phyloP scores from a whole-genome alignment of 2,888 invertebrate genomes.

The Cordilura impudica region DNA sequence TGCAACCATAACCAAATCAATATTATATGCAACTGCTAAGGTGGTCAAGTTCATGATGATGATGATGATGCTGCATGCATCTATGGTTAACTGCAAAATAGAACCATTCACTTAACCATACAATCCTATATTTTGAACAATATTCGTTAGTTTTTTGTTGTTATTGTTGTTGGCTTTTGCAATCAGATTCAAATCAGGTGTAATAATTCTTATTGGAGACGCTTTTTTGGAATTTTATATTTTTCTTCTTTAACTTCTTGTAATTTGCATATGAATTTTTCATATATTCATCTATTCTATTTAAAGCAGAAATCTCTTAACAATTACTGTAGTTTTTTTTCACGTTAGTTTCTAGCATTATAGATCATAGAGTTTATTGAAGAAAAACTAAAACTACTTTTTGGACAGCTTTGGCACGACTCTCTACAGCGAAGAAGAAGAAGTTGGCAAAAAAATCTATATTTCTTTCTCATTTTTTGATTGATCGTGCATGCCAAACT shows the following conservation, averaged over 20 bases:
- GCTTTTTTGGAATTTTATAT: conserved; percentile 60
- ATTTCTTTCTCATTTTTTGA: conserved; percentile 73
- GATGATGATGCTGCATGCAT: conserved; percentile 60
- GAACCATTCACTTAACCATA: conserved; percentile 40
- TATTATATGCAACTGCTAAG: conserved; percentile 60
- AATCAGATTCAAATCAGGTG: conserved; percentile 78
- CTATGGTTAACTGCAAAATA: conserved; percentile 9
- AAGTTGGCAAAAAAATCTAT: conserved; percentile 57
- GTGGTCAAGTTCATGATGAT: conserved; percentile 75
- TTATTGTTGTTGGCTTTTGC: conserved; percentile 54
- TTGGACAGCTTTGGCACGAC: conserved; percentile 63
- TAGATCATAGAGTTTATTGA: conserved; percentile 48
- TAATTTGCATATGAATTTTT: conserved; percentile 58
- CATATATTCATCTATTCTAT: conserved; percentile 49
- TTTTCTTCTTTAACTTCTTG: not conserved
- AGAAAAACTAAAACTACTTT: conserved; percentile 44
- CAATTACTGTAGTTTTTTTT: conserved; percentile 47
- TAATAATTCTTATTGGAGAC: conserved; percentile 78
- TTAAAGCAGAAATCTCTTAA: conserved; percentile 32
- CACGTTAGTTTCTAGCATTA: conserved; percentile 28
- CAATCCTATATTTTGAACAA: conserved; percentile 49
- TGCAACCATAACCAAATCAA: conserved; percentile 60
- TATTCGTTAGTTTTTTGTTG: conserved; percentile 51
- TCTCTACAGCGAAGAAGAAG: conserved; percentile 62
- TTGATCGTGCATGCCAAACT: conserved; percentile 79